Conservation (phyloP, 2,888 invertebrate species). For the Monoplex corrugatus region DNA sequence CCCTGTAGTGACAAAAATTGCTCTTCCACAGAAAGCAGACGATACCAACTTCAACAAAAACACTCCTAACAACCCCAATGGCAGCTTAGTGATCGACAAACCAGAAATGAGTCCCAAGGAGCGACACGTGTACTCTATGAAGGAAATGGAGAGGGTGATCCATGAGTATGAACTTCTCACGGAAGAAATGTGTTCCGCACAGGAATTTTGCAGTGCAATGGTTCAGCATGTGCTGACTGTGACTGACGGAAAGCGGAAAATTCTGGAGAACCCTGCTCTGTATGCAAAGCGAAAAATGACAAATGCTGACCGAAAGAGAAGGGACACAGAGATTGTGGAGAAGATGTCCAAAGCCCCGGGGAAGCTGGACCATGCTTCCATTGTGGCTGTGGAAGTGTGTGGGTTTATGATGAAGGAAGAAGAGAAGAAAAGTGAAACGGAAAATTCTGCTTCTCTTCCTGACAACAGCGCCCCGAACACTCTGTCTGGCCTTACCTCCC, state of each 20-base stretch:
- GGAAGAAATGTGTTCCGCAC: constrained; percentile 78
- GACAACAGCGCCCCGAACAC: background rate
- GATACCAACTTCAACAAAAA: constrained; percentile 60
- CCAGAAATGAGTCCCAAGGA: constrained; percentile 82
- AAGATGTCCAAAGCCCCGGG: constrained; percentile 91
- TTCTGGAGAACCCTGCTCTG: constrained; percentile 87
- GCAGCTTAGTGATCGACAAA: constrained; percentile 64
- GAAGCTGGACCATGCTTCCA: constrained; percentile 93
- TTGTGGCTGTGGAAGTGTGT: constrained; percentile 90
- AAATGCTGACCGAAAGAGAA: constrained; percentile 74
- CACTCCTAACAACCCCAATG: constrained; percentile 57
- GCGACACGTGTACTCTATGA: constrained; percentile 90
- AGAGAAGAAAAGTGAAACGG: constrained; percentile 53
- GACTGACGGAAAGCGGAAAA: constrained; percentile 90
- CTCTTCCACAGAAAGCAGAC: constrained; percentile 80
- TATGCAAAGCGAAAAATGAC: constrained; percentile 76
- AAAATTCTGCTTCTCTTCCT: constrained; percentile 27
- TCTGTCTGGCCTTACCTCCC: constrained; percentile 57
- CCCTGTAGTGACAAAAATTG: constrained; percentile 94
- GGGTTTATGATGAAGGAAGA: constrained; percentile 72
- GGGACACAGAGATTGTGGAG: constrained; percentile 85
- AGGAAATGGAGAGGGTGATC: constrained; percentile 82
- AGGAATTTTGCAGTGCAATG: constrained; percentile 80
- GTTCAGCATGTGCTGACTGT: constrained; percentile 83
- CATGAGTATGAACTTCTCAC: constrained; percentile 81